Evolutionary conservation across 2,888 invertebrate genomes (phyloP).

Genomic region (Limnephilus marmoratus): DNA sequence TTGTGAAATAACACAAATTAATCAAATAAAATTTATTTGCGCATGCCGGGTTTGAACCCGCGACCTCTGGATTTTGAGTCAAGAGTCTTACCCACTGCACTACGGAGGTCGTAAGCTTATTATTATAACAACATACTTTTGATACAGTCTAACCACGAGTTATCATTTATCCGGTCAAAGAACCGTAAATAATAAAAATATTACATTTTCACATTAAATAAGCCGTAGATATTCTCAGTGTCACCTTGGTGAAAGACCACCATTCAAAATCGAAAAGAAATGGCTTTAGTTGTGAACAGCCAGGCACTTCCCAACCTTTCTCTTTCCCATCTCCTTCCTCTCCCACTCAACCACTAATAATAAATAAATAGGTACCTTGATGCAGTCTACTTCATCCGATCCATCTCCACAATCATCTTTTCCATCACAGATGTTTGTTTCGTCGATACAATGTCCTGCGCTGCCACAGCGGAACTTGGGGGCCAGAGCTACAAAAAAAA

Average conservation of each 20-base stretch:
- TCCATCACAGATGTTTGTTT: slow-evolving; percentile 61
- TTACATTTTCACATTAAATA: background rate
- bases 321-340: too few species aligned
- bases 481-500: slow-evolving; percentile 54
- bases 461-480: slow-evolving; percentile 59
- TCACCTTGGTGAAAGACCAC: too few species aligned
- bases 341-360: background rate
- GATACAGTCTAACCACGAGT: background rate
- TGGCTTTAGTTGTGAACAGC: too few species aligned
- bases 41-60: too few species aligned
- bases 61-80: too few species aligned
- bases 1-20: too few species aligned
- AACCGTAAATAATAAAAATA: background rate
- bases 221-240: background rate
- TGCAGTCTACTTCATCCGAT: slow-evolving; percentile 63
- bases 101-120: too few species aligned
- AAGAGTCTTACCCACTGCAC: too few species aligned
- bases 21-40: too few species aligned
- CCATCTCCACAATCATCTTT: slow-evolving; percentile 63
- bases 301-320: too few species aligned
- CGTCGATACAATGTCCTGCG: slow-evolving; percentile 59
- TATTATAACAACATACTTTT: background rate
- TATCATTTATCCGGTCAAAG: background rate
- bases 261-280: too few species aligned
- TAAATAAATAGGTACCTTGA: slow-evolving; percentile 46